phyloP scores from a whole-genome alignment of 64 coral and sea anemone genomes.

The Anthopleura sola region DNA sequence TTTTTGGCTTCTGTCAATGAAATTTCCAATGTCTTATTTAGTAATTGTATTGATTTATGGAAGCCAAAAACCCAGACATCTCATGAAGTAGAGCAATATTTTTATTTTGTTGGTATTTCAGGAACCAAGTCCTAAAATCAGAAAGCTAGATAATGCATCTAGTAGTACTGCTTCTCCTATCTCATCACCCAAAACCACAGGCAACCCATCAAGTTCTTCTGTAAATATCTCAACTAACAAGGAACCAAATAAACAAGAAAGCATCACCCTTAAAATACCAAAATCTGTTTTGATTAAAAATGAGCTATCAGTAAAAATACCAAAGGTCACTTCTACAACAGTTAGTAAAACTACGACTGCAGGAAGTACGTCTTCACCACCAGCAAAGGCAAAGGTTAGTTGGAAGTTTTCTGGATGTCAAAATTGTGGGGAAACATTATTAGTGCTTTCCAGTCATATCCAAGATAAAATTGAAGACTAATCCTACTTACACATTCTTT shows the following conservation, averaged over 20 bases:
- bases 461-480: background rate
- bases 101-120: slow-evolving; percentile 14
- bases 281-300: slow-evolving; percentile 1
- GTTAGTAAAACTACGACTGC: slow-evolving; percentile 11
- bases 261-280: slow-evolving; percentile 13
- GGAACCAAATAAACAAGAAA: background rate
- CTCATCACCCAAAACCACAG: background rate
- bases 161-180: background rate
- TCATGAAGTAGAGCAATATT: too few relatives aligned
- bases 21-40: background rate
- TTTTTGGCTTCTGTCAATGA: too few relatives aligned
- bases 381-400: slow-evolving; percentile 36
- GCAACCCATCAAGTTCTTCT: background rate
- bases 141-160: slow-evolving; percentile 31
- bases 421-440: background rate
- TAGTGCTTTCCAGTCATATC: too few relatives aligned
- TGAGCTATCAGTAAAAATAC: background rate
- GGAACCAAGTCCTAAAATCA: slow-evolving; percentile 72
- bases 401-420: background rate
- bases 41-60: background rate
- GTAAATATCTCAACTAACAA: background rate
- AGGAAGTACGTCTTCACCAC: background rate
- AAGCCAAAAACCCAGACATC: too few relatives aligned
- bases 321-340: background rate
- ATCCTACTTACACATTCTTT: background rate